Evolutionary conservation across 2,113 vertebrate genomes (phyloP), one percentile per base, ranked within the genome.

Genomic region (Protomyctophum bolini): DNA sequence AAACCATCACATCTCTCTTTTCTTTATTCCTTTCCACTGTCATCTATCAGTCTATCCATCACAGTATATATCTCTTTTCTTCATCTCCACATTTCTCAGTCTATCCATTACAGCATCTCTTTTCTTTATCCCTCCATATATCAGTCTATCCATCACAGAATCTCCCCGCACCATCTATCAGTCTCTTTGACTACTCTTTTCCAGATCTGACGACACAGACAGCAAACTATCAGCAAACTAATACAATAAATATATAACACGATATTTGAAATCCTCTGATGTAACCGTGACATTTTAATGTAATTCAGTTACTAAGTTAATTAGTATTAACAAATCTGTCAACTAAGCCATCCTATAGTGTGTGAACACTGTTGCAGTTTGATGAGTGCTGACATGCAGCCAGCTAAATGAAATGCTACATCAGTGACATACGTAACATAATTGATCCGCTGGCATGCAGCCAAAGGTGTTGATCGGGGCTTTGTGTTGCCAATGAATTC

Each of bases 391-490:
- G 59, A 58, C 63, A 74, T 6, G 41, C 1, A 61, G 45, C 75
- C 61, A 64, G 69, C 10, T 68, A 66, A 72, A 66, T 51, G 66
- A 63, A 33, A 28, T 60, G 60, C 49, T 47, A 58, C 9, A 60
- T 63, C 61, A 21, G 21, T 63, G 47, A 45, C 55, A 52, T 45
- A 41, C 33, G 33, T 41, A 81, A 58, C 10, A 49, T 12, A 14
- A 48, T 33, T 73, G 51, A 81, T 72, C 21, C 28, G 21, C 49
- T 86, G 83, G 82, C 71, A 21, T 6, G 47, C 52, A n/a, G 72
- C 84, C 84, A 84, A 49, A 82, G 70, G 60, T 74, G 58, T 63
- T 73, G 57, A 86, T 78, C 51, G 21, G 76, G 54, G 57, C 54
- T 54, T 71, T 58, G 76, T 57, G 57, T 64, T 10, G 1, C 8